Evolutionary conservation across 2,113 vertebrate genomes (phyloP).

Genomic region (Lucifuga dentata): DNA sequence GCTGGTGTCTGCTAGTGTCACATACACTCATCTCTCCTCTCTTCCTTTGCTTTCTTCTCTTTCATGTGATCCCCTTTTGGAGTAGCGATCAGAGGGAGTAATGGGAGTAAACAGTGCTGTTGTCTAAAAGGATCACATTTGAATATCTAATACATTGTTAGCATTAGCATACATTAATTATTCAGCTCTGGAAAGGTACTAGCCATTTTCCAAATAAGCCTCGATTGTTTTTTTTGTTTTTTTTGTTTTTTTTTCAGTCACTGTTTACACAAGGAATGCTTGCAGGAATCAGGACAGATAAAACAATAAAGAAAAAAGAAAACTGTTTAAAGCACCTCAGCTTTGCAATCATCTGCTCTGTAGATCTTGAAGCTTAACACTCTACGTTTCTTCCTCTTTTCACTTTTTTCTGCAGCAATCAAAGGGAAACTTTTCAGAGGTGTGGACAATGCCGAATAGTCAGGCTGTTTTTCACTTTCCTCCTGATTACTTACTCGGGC

Average conservation of each 20-base stretch:
- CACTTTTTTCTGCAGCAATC: constrained; percentile 33
- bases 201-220: constrained; percentile 64
- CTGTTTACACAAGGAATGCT: constrained; percentile 72
- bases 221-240: constrained; percentile 55
- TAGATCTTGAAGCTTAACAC: constrained; percentile 43
- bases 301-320: constrained; percentile 59
- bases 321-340: constrained; percentile 57
- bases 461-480: constrained; percentile 50
- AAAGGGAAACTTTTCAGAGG: constrained; percentile 37
- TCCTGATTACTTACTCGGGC: constrained; percentile 73
- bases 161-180: constrained; percentile 78
- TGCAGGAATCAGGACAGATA: constrained; percentile 69
- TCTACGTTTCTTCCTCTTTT: constrained; percentile 15
- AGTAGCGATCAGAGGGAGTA: constrained; percentile 78
- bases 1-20: constrained; percentile 73
- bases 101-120: constrained; percentile 80
- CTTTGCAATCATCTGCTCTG: constrained; percentile 39
- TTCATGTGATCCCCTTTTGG: constrained; percentile 61
- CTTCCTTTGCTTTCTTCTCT: constrained; percentile 72
- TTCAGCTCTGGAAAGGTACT: constrained; percentile 72
- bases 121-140: constrained; percentile 82
- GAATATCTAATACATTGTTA: constrained; percentile 79
- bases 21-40: constrained; percentile 65
- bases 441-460: constrained; percentile 24
- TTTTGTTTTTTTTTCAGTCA: constrained; percentile 23